Conservation (phyloP, 2,113 vertebrate species). For the Collichthys lucidus region DNA sequence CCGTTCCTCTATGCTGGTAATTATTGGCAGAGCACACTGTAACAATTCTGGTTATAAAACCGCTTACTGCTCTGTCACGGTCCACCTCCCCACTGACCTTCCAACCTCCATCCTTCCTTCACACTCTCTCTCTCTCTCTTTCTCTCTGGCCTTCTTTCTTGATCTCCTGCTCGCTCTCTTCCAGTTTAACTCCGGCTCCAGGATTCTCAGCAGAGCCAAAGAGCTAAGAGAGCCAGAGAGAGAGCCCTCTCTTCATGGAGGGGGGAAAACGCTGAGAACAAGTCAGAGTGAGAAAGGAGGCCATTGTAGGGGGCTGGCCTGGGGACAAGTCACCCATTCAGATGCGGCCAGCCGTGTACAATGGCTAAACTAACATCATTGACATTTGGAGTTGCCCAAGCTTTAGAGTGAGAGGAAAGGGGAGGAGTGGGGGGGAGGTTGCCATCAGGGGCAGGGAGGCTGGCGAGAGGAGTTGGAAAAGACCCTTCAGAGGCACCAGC, state of each 20-base stretch:
- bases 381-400: slow-evolving; percentile 85
- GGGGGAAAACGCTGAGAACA: slow-evolving; percentile 82
- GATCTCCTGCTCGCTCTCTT: slow-evolving; percentile 46
- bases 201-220: slow-evolving; percentile 66
- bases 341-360: slow-evolving; percentile 87
- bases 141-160: slow-evolving; percentile 39
- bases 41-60: slow-evolving; percentile 75
- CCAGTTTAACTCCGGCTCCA: slow-evolving; percentile 58
- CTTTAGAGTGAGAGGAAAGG: slow-evolving; percentile 79
- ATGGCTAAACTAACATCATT: slow-evolving; percentile 89
- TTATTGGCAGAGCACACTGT: slow-evolving; percentile 76
- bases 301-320: slow-evolving; percentile 86
- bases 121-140: slow-evolving; percentile 35
- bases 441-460: slow-evolving; percentile 49
- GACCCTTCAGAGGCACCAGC: slow-evolving; percentile 67
- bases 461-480: slow-evolving; percentile 70
- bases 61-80: slow-evolving; percentile 77
- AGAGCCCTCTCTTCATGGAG: slow-evolving; percentile 77
- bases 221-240: slow-evolving; percentile 65
- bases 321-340: slow-evolving; percentile 86
- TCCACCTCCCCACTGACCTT: slow-evolving; percentile 65
- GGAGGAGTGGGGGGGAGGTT: slow-evolving; percentile 55
- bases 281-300: slow-evolving; percentile 83
- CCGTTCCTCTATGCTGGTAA: slow-evolving; percentile 69
- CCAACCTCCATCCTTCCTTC: slow-evolving; percentile 50